These are phyloP conservation scores for Stercorarius parasiticus DNA, from an alignment of 2,113 vertebrate genomes.

Conservation along the genomic window DNA sequence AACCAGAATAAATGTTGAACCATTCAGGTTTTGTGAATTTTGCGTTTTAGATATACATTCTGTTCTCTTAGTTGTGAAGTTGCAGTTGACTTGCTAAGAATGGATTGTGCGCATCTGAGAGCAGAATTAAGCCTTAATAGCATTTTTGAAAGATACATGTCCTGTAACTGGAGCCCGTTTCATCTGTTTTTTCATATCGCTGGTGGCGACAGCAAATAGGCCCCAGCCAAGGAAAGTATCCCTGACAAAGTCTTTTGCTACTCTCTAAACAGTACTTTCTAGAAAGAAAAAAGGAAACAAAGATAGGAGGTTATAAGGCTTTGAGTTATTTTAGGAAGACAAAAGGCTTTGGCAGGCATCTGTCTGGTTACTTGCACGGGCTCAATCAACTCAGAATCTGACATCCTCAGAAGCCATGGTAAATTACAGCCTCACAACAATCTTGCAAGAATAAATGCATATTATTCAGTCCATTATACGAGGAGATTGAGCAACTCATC, in stretches of 20 bases:
- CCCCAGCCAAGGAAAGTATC: not conserved
- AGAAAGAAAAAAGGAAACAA: conserved; percentile 29
- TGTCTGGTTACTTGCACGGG: conserved; percentile 5
- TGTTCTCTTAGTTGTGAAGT: not conserved
- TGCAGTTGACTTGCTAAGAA: not conserved
- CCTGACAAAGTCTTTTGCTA: not conserved
- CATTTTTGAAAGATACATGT: conserved; percentile 1
- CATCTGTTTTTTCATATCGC: not conserved
- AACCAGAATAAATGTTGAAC: not conserved
- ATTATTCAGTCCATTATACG: not conserved
- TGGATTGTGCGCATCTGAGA: not conserved
- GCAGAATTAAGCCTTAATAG: not conserved
- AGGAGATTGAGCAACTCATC: not conserved
- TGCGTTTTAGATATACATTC: not conserved
- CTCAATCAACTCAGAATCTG: conserved; percentile 18
- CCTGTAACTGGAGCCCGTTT: not conserved
- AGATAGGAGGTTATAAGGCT: conserved; percentile 33
- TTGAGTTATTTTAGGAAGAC: conserved; percentile 49
- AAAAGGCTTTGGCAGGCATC: conserved; percentile 36
- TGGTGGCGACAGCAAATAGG: not conserved
- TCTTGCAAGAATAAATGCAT: not conserved
- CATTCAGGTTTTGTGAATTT: not conserved
- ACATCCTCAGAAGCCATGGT: not conserved
- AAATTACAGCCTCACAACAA: conserved; percentile 1
- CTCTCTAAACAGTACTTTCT: not conserved